These are phyloP conservation scores for Aspidapion aeneum DNA, from an alignment of 2,888 invertebrate genomes.

Conservation along the genomic window DNA sequence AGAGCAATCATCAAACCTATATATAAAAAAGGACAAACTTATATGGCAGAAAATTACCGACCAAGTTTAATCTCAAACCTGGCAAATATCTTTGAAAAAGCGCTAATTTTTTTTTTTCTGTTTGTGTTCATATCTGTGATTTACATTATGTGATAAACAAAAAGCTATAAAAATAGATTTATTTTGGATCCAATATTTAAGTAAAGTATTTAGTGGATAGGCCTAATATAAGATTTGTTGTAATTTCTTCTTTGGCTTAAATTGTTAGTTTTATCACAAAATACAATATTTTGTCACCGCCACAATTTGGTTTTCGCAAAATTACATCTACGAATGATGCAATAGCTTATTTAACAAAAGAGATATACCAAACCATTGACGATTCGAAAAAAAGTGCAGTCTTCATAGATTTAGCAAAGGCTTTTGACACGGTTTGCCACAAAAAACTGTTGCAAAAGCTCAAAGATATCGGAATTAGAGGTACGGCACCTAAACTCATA, in stretches of 20 bases:
- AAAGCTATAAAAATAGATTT: too few species aligned
- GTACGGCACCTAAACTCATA: background rate
- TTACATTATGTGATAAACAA: too few species aligned
- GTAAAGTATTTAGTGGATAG: too few species aligned
- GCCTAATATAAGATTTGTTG: too few species aligned
- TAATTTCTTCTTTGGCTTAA: too few species aligned
- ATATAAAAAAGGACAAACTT: background rate
- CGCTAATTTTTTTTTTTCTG: too few species aligned
- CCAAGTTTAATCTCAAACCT: background rate
- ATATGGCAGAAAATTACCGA: background rate
- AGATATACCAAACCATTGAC: background rate
- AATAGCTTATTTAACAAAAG: background rate
- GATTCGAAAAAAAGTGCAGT: too few species aligned
- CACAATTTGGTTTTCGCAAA: background rate
- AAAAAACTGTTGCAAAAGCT: background rate
- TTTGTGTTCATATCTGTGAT: too few species aligned
- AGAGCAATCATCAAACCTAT: background rate
- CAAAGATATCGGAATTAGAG: background rate
- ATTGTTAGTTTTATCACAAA: background rate
- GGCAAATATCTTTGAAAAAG: background rate
- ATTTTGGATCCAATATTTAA: too few species aligned
- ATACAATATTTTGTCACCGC: background rate
- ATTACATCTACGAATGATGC: background rate
- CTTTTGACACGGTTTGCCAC: too few species aligned
- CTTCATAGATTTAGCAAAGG: too few species aligned